These are phyloP conservation scores for Grammomys surdaster DNA, from an alignment of 2,113 vertebrate genomes.

Conservation along the genomic window DNA sequence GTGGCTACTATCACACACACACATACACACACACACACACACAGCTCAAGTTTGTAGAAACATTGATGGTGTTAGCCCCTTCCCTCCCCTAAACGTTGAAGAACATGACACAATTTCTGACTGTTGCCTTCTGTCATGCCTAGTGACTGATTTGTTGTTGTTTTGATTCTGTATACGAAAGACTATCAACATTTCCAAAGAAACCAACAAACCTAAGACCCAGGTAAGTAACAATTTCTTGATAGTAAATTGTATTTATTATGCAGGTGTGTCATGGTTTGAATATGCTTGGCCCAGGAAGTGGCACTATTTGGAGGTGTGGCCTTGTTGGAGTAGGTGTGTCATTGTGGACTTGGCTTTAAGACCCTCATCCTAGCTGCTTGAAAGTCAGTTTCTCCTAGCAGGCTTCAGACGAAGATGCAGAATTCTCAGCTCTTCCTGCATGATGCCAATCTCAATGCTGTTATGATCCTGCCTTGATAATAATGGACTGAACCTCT, in stretches of 20 bases:
- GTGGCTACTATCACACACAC: not conserved
- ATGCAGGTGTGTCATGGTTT: not conserved
- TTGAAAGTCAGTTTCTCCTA: too few relatives aligned
- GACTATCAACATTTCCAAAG: conserved; percentile 31
- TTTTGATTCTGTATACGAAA: not conserved
- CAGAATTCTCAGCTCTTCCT: too few relatives aligned
- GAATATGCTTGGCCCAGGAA: too few relatives aligned
- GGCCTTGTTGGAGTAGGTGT: too few relatives aligned
- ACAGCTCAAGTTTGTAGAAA: not conserved
- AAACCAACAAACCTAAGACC: conserved; percentile 8
- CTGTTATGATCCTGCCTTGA: too few relatives aligned
- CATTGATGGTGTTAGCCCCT: not conserved
- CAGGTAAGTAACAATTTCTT: not conserved
- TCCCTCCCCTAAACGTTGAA: not conserved
- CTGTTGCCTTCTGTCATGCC: not conserved
- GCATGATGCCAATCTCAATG: too few relatives aligned
- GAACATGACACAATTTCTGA: not conserved
- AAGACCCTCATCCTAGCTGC: too few relatives aligned
- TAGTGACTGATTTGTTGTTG: not conserved
- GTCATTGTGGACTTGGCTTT: too few relatives aligned
- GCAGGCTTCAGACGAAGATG: too few relatives aligned
- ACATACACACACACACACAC: not conserved
- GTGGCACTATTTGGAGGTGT: too few relatives aligned
- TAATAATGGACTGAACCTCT: too few relatives aligned
- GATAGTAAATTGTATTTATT: not conserved